These are phyloP conservation scores for Drosophila subobscura DNA, from an alignment of 1,140 invertebrate species.

Conservation along the genomic window DNA sequence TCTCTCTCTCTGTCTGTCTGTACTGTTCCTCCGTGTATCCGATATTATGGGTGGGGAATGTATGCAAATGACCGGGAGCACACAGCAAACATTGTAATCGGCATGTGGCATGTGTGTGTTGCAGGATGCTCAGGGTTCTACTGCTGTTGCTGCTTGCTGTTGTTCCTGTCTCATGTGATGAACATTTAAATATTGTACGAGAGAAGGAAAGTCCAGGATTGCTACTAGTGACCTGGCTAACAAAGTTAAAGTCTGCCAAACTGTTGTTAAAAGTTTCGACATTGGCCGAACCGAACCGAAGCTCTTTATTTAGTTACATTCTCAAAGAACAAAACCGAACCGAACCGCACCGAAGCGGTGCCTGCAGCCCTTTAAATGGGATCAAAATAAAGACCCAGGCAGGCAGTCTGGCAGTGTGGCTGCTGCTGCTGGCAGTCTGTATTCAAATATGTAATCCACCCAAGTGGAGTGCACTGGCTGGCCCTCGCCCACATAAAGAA, in stretches of 20 bases:
- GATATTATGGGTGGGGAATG: conserved; percentile 10
- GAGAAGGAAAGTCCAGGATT: conserved; percentile 4
- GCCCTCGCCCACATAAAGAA: conserved; percentile 43
- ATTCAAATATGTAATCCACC: conserved; percentile 59
- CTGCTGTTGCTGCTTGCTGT: neutral
- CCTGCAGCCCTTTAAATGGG: conserved; percentile 48
- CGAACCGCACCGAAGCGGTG: conserved; percentile 7
- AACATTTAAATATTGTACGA: conserved; percentile 18
- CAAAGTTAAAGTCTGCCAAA: conserved; percentile 19
- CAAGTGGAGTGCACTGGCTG: conserved; percentile 22
- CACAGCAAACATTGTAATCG: conserved; percentile 58
- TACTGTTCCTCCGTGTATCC: conserved; percentile 2
- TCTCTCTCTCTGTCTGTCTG: no score
- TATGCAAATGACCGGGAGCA: conserved; percentile 40
- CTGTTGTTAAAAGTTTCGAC: conserved; percentile 29
- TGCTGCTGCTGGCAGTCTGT: conserved; percentile 10
- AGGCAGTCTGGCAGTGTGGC: conserved; percentile 15
- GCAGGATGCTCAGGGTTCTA: conserved; percentile 12
- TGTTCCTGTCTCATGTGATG: conserved; percentile 11
- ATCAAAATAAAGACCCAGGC: conserved; percentile 43
- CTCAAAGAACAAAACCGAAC: conserved; percentile 12
- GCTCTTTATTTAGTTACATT: conserved; percentile 33
- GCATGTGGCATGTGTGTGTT: conserved; percentile 21
- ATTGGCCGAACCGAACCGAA: conserved; percentile 19
- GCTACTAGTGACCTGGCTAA: neutral